Percentiles rank a stretch among this genome's conserved stretches.
Conservation (phyloP, 2,888 invertebrate species). For the Rotaria magnacalcarata region DNA sequence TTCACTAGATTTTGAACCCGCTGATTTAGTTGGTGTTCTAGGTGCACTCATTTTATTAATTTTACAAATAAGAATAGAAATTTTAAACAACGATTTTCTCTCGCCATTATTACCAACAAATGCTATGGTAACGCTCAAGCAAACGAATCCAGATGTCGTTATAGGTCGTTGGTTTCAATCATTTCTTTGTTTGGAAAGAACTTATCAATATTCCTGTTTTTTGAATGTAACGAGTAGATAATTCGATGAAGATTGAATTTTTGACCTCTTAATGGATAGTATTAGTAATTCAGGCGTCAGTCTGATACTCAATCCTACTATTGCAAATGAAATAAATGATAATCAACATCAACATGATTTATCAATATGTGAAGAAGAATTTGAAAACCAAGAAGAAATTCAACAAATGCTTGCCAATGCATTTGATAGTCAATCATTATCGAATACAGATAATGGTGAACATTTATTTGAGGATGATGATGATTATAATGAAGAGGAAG, state of each 20-base stretch:
- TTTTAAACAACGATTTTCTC: not conserved
- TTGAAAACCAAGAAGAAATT: constrained; percentile 35
- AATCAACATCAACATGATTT: constrained; percentile 27
- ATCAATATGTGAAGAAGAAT: constrained; percentile 27
- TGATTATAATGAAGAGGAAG: not conserved
- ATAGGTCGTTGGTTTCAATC: not conserved
- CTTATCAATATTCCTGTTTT: not conserved
- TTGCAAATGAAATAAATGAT: not conserved
- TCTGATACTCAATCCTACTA: constrained; percentile 20
- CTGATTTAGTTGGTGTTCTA: not conserved
- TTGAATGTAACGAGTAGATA: not conserved
- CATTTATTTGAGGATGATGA: not conserved
- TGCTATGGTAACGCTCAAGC: not conserved
- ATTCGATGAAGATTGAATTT: not conserved
- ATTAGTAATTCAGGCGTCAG: constrained; percentile 16
- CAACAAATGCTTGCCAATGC: constrained; percentile 17
- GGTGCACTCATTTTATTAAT: not conserved
- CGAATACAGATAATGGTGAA: constrained; percentile 7
- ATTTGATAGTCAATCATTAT: constrained; percentile 27
- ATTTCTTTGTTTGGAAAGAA: constrained; percentile 17
- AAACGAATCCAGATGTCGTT: not conserved
- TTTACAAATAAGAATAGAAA: not conserved
- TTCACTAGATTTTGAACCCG: not conserved
- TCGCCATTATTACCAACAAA: not conserved
- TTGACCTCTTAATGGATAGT: not conserved